Evolutionary conservation across 1,140 invertebrate species (phyloP), one percentile per base, ranked within the genome.

Genomic region (Tribolium madens): DNA sequence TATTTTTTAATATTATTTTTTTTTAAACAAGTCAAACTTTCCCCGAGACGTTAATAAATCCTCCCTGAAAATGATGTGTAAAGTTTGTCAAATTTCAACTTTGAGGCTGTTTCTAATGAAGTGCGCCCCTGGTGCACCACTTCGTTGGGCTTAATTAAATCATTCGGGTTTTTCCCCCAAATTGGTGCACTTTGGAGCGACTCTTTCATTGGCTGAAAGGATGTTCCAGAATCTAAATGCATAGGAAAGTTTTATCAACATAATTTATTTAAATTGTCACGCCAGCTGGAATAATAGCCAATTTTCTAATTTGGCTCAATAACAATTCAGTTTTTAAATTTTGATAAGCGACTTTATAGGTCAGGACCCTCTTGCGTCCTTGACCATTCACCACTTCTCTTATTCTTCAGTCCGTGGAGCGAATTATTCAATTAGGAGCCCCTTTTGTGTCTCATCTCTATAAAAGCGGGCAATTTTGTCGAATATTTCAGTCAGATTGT

Each of bases 241-340:
- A 52, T 72, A 72, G 70, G 70, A 72, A 72, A 71, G 4, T 72
- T 72, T 72, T 72, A 48, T 33, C 46, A 72, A 72, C 52, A 33
- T 72, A 72, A 72, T 72, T 72, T 72, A 72, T 72, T 72, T 72
- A 72, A 72, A 72, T 50, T 33, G 70, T 72, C n/a, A n/a, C 26
- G 57, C 12, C 57, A n/a, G 52, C 15, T 72, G 50, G 70, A 72
- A 72, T 71, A 71, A 47, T 31, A 52, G 70, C 46, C 70, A 72
- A 72, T 72, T 72, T 72, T 72, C 70, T 52, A 72, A 72, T 72
- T 72, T 72, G 70, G 46, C 21, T 10, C 52, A 2, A 3, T 33
- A 14, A 33, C 57, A 64, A 64, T 64, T 33, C 31, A 64, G 36
- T 64, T 31, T 33, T 64, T 64, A 10, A 64, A 42, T 18, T 3